These are phyloP conservation scores for Peucedramus taeniatus DNA, from an alignment of 2,113 vertebrate species.

Conservation along the genomic window DNA sequence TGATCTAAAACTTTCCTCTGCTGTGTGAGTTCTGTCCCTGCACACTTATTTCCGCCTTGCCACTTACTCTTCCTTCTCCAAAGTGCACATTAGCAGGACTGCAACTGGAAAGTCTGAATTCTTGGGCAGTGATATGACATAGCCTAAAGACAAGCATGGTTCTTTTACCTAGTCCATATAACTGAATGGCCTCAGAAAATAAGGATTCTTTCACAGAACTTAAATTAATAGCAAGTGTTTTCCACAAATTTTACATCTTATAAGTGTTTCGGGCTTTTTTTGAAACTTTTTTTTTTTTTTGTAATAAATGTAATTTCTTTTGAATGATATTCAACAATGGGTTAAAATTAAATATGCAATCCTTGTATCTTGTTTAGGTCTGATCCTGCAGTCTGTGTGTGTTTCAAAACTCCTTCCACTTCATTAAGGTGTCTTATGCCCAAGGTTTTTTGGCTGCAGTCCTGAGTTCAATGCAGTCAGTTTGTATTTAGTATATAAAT, in stretches of 20 bases:
- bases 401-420: background rate
- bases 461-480: background rate
- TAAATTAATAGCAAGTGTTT: background rate
- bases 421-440: background rate
- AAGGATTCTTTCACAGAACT: background rate
- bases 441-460: background rate
- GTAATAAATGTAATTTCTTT: background rate
- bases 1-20: background rate
- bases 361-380: background rate
- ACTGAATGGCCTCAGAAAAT: background rate
- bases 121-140: background rate
- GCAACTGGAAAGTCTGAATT: background rate
- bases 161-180: background rate
- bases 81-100: background rate
- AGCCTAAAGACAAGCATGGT: background rate
- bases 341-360: background rate
- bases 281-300: background rate
- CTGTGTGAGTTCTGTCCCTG: background rate
- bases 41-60: background rate
- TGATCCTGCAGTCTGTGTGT: background rate
- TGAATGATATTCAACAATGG: background rate
- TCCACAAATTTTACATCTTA: background rate
- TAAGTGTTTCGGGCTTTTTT: background rate
- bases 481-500: background rate
- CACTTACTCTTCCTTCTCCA: background rate